Evolutionary conservation across 2,797 vertebrate species (phyloP).

Genomic region (Sebastes itinus): DNA sequence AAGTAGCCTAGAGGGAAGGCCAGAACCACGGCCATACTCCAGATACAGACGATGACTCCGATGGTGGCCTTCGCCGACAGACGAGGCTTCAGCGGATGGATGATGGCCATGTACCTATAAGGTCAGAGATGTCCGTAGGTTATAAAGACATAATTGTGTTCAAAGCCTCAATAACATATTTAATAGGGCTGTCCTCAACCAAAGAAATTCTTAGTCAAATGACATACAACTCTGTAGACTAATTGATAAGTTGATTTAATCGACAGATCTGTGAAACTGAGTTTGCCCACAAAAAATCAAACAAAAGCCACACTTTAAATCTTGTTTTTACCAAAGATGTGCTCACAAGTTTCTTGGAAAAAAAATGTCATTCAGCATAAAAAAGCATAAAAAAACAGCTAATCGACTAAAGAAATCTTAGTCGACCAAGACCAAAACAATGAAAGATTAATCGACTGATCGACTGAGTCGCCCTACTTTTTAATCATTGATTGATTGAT

Average conservation of each 20-base stretch:
- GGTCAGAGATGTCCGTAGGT: slow-evolving; percentile 23
- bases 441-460: too few relatives aligned
- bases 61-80: slow-evolving; percentile 93
- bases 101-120: slow-evolving; percentile 96
- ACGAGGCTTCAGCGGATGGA: slow-evolving; percentile 95
- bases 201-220: neutral
- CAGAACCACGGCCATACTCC: slow-evolving; percentile 93
- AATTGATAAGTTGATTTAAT: neutral
- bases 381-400: too few relatives aligned
- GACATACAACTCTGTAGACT: neutral
- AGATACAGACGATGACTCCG: slow-evolving; percentile 92
- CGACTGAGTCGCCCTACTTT: too few relatives aligned
- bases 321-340: too few relatives aligned
- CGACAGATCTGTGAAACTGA: neutral
- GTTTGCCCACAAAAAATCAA: neutral
- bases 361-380: too few relatives aligned
- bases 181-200: neutral
- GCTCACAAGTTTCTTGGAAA: too few relatives aligned
- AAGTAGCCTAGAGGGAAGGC: slow-evolving; percentile 96
- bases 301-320: neutral
- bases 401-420: too few relatives aligned
- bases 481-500: neutral
- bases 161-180: neutral
- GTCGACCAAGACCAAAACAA: too few relatives aligned
- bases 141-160: neutral